Evolutionary conservation across 1,140 invertebrate genomes (phyloP), one percentile per base, ranked within the genome.

Genomic region (Phymorhynchus buccinoides): DNA sequence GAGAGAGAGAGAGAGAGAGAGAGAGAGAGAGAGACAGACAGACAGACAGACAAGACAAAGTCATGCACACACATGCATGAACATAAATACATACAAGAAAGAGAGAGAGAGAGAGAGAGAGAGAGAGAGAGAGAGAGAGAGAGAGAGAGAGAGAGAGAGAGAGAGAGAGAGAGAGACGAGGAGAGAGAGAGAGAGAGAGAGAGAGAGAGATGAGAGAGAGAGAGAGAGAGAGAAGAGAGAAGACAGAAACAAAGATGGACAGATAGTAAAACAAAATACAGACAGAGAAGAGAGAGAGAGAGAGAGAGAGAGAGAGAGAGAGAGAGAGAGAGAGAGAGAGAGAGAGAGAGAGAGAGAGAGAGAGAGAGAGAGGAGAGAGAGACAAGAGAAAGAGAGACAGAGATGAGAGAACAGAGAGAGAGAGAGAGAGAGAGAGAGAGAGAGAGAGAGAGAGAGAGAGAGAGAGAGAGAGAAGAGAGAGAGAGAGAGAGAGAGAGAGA

Each of bases 131-230:
- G 7, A 62, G 7, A 62, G 7, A 62, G 7, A 62, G 7, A 62
- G 7, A 62, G 16, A 62, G 16, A 62, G 7, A 62, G 16, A 62
- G 7, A 62, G 3, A 22, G 18, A 27, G 3, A 22, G 27, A 27
- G 3, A 22, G 18, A 22, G 3, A 22, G 56, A 62, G 7, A 62
- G 56, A 62, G 7, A 62, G 56, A 62, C 16, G 56, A 62, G 56
- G 18, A 27, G 56, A 22, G 56, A 22, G 18, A 22, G 18, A 62
- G 7, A 22, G 18, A 22, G 18, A 22, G 18, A 62, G 56, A 62
- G 56, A 62, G 56, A 62, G 56, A 62, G 56, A 62, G 56, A 62
- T n/a, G 56, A 62, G 56, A 62, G 56, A 62, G 56, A 62, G 56
- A 62, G 56, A 62, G 18, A 14, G 56, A 62, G 56, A 62, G 56